Conservation (phyloP, 2,113 vertebrate species). For the Nyctereutes procyonoides region DNA sequence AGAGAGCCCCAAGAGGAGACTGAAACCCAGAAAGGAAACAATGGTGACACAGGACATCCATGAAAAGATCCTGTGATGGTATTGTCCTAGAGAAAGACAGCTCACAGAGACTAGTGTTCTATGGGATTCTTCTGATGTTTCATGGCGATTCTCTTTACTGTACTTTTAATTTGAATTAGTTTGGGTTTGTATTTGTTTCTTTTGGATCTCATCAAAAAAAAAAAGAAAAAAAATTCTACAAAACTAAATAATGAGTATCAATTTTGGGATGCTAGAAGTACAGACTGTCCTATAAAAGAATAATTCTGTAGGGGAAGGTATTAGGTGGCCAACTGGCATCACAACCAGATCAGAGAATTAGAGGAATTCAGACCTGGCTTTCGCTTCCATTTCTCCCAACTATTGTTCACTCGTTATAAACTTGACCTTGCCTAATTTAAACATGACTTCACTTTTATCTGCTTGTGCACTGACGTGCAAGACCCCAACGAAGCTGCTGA, state of each 20-base stretch:
- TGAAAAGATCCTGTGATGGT: too few relatives aligned
- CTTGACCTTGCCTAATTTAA: neutral
- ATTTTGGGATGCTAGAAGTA: neutral
- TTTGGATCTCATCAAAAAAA: neutral
- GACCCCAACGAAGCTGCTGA: too few relatives aligned
- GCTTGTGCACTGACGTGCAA: neutral
- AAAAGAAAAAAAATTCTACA: neutral
- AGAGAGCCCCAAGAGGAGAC: neutral
- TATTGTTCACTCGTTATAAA: too few relatives aligned
- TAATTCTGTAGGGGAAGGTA: neutral
- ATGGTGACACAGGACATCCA: rapidly evolving
- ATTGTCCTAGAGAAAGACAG: neutral
- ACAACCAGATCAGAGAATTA: neutral
- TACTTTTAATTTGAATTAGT: neutral
- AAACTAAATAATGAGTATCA: neutral
- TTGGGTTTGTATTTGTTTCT: neutral
- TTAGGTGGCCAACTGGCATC: neutral
- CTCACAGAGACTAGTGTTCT: rapidly evolving
- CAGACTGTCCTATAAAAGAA: neutral
- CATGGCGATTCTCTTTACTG: neutral
- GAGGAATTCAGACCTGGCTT: neutral
- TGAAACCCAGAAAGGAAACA: neutral
- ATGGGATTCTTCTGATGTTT: neutral
- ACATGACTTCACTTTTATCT: neutral
- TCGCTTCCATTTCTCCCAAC: neutral